Base-by-base conservation (phyloP, 1,140 invertebrate genomes). In the Ceratina japonica region DNA sequence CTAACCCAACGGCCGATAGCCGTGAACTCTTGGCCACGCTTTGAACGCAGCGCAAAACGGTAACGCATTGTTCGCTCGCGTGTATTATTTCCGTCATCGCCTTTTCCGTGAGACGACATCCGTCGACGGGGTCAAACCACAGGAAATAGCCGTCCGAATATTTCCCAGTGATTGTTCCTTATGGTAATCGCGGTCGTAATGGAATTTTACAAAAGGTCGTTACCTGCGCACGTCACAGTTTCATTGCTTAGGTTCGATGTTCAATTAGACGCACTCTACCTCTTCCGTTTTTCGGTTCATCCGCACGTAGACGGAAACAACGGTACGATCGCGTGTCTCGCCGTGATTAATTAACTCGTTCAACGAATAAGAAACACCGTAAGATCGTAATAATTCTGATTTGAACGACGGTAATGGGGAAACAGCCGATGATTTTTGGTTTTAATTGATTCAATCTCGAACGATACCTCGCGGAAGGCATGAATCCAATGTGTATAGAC, bases 81-180 rank as follows among this genome's bases (percentile, higher is more conserved):
- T 75, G 84, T 84, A 87, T 87, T 87, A 89, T 86, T 86, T 88
- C 83, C 75, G 79, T 78, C 83, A 85, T 82, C 86, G 83, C 86
- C 88, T 89, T 90, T 90, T 89, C 86, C 86, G 84, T 86, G 83
- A 88, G 84, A 78, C 73, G 79, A 86, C 82, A 88, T 91, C 90
- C 90, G 89, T 83, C 81, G 86, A 76, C 64, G 86, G 85, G 89
- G 90, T 91, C 90, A 90, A 69, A 66, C 80, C 69, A 75, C 90
- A 91, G 90, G 90, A 91, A 90, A 88, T 81, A 82, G 88, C 82
- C 86, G 86, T 80, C 85, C 89, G 87, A 90, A 90, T 86, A 88
- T 86, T 88, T 87, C 86, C 82, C 87, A 87, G 83, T 89, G 88
- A 91, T 90, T 91, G 86, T 87, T 90, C 86, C 86, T 87, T 89